phyloP scores from a whole-genome alignment of 2,888 invertebrate genomes.

The Syrphus vitripennis region DNA sequence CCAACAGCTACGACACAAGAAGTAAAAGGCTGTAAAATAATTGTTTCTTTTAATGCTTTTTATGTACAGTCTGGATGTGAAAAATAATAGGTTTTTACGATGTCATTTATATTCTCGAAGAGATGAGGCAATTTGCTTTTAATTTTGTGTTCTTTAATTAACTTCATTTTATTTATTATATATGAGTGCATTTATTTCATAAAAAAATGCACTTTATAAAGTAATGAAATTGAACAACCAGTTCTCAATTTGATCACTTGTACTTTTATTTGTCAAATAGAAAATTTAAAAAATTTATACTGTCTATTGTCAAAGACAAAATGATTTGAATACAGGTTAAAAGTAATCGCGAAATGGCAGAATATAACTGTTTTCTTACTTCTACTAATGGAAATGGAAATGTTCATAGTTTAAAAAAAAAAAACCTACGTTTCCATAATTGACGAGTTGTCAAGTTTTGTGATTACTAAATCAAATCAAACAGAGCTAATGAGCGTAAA shows the following conservation, averaged over 20 bases:
- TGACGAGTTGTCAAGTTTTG: too few relatives aligned
- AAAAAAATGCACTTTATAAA: background rate
- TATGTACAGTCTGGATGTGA: background rate
- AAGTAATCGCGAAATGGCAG: too few relatives aligned
- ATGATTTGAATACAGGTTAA: too few relatives aligned
- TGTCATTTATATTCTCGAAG: slow-evolving; percentile 12
- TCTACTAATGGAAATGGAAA: too few relatives aligned
- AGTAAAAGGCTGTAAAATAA: slow-evolving; percentile 2
- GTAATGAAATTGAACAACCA: background rate
- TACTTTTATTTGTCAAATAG: too few relatives aligned
- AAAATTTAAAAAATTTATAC: too few relatives aligned
- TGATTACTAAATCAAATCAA: too few relatives aligned
- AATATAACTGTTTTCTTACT: too few relatives aligned
- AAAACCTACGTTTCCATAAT: too few relatives aligned
- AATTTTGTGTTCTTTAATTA: background rate
- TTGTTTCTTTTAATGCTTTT: slow-evolving; percentile 19
- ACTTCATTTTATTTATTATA: background rate
- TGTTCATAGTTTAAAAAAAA: too few relatives aligned
- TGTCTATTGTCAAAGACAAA: too few relatives aligned
- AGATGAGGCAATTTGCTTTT: background rate
- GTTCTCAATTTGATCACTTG: background rate
- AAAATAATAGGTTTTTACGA: background rate
- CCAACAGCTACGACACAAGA: background rate
- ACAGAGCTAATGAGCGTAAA: too few relatives aligned
- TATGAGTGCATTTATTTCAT: background rate